phyloP scores from a whole-genome alignment of 1,140 invertebrate species.

The Drosophila nebulosa region DNA sequence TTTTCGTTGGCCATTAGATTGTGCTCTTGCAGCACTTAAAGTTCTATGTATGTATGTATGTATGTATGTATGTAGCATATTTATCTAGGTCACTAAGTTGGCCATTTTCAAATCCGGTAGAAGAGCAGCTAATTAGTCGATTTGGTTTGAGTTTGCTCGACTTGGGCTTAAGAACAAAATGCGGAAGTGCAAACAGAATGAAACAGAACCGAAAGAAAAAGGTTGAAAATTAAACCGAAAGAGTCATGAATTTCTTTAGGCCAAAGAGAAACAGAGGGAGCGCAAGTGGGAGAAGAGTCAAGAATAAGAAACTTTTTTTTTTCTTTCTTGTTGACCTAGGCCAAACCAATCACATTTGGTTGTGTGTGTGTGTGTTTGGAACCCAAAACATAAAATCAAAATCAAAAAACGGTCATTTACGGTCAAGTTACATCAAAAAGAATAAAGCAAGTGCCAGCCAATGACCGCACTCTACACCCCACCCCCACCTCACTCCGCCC shows the following conservation, averaged over 20 bases:
- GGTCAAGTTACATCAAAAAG: no score
- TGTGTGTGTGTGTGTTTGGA: background rate
- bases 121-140: conserved; percentile 45
- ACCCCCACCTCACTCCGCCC: background rate
- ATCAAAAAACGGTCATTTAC: background rate
- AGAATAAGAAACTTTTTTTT: background rate
- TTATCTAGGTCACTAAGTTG: conserved; percentile 11
- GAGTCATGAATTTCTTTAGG: background rate
- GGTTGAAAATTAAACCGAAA: background rate
- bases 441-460: background rate
- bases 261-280: background rate
- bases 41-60: conserved; percentile 39
- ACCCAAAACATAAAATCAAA: background rate
- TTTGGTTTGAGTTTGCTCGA: conserved; percentile 11
- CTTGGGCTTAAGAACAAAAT: conserved; percentile 14
- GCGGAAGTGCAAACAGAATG: background rate
- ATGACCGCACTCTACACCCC: conserved; percentile 9
- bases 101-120: conserved; percentile 15
- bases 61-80: conserved; percentile 34
- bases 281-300: background rate
- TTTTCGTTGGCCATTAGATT: conserved; percentile 8
- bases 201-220: background rate
- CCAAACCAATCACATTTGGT: background rate
- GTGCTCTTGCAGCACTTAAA: conserved; percentile 19
- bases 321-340: background rate